Base-by-base conservation (phyloP, 2,797 vertebrate genomes). In the Benthosema pterotum region DNA sequence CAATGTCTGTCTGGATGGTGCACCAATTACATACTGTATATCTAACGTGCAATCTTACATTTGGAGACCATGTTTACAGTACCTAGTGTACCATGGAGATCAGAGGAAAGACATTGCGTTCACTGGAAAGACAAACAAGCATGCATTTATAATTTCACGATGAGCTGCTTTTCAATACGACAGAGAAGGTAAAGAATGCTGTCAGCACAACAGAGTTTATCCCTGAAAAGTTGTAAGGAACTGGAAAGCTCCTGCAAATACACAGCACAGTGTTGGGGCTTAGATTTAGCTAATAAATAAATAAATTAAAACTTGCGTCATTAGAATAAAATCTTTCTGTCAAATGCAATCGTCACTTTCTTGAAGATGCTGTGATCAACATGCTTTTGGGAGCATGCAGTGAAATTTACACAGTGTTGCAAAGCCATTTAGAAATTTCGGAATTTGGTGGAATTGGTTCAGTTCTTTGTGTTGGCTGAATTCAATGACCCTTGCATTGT, bases 351-450 rank as follows among this genome's bases (percentile, higher is more conserved):
- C n/a, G 72, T 56, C 76, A 70, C 67, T 84, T 69, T 78, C 72
- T 82, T 86, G 79, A 69, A 82, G 84, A 89, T 87, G 65, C 68
- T 57, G 53, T 61, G 65, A 82, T 83, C 71, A 67, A 74, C 56
- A 65, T 52, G 47, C 62, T 77, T 68, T 66, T 54, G 52, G 47
- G 62, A 42, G 49, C 15, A 32, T 53, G 59, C 65, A 5, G 60
- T 61, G 56, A 74, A 82, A 79, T 82, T 79, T 63, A 69, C 66
- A 70, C 77, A 78, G 82, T 54, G 48, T 59, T 59, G 61, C 57
- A 69, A 75, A 50, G 56, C 70, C 64, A 60, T 72, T 82, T 50
- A 5, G 17, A 57, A 56, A 28, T 57, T 9, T 55, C 12, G n/a
- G 43, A 38, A 53, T 50, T 42, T 73, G 38, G 25, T 28, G 14